Conservation (phyloP, 2,797 vertebrate genomes). For the Hydrolagus colliei region DNA sequence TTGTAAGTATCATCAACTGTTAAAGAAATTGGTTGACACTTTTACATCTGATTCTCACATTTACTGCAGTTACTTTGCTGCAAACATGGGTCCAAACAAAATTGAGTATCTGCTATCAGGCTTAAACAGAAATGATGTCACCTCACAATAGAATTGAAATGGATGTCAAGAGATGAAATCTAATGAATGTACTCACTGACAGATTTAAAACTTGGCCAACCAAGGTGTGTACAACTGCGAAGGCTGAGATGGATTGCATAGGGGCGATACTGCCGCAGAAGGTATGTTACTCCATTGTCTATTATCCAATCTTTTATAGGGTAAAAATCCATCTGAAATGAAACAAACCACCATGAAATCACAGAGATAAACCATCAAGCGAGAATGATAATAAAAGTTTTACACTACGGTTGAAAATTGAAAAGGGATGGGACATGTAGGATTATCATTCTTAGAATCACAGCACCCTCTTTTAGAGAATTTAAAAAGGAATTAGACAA, state of each 20-base stretch:
- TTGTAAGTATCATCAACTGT: too few relatives aligned
- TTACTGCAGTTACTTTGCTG: neutral
- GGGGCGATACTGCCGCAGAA: conserved; percentile 45
- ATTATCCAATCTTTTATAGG: conserved; percentile 41
- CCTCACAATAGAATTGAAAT: too few relatives aligned
- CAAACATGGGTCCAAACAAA: neutral
- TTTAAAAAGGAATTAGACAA: too few relatives aligned
- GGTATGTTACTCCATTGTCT: conserved; percentile 42
- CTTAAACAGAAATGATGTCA: neutral
- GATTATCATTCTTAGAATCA: too few relatives aligned
- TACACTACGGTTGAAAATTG: neutral
- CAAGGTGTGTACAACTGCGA: conserved; percentile 42
- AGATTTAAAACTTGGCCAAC: conserved; percentile 44
- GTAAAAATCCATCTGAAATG: conserved; percentile 55
- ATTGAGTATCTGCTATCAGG: neutral
- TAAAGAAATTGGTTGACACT: neutral
- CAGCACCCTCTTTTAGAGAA: too few relatives aligned
- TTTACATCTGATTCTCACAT: neutral
- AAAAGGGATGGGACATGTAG: too few relatives aligned
- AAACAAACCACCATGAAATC: neutral
- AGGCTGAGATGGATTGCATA: conserved; percentile 47
- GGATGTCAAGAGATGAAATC: neutral
- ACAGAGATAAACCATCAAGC: conserved; percentile 1
- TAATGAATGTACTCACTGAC: conserved; percentile 43
- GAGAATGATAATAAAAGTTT: conserved; percentile 3